These are phyloP conservation scores for Drosophila anomalata DNA, from an alignment of 2,888 invertebrate species.

Conservation along the genomic window DNA sequence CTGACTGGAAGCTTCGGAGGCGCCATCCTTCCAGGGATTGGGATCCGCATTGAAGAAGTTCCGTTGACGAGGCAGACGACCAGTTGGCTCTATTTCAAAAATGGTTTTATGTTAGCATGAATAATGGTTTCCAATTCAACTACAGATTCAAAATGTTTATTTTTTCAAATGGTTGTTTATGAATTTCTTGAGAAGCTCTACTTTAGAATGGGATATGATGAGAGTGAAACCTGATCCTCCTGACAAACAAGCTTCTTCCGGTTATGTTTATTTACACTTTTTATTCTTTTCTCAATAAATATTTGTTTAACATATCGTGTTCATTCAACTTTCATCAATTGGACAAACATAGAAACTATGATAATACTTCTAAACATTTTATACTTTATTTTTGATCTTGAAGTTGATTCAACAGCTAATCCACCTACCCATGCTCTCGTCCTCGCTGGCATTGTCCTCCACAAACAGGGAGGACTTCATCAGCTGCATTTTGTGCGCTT, in stretches of 20 bases:
- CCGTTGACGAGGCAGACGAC: slow-evolving; percentile 22
- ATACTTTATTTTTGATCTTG: not conserved
- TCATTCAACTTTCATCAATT: not conserved
- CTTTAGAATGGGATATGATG: accelerated
- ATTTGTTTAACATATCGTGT: not conserved
- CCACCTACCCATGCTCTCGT: slow-evolving; percentile 48
- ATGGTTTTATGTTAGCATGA: not conserved
- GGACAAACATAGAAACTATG: not conserved
- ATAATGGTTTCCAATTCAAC: not conserved
- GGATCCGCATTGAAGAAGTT: slow-evolving; percentile 55
- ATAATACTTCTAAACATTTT: not conserved
- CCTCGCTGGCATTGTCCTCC: slow-evolving; percentile 76
- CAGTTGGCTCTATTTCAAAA: not conserved
- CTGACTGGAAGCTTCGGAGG: slow-evolving; percentile 76
- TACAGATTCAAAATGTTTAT: not conserved
- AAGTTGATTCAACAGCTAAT: not conserved
- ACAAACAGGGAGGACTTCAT: slow-evolving; percentile 92
- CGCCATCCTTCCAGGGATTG: slow-evolving; percentile 70
- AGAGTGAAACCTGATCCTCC: not conserved
- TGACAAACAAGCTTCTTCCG: not conserved
- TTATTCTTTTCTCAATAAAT: not conserved
- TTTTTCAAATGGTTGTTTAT: not conserved
- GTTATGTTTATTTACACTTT: not conserved
- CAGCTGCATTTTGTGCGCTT: slow-evolving; percentile 89
- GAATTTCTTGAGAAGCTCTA: not conserved